A percentile compares a stretch with the other conserved stretches of the same genome.
Conservation (phyloP, 2,797 vertebrate species). For the Hyperoplus immaculatus region DNA sequence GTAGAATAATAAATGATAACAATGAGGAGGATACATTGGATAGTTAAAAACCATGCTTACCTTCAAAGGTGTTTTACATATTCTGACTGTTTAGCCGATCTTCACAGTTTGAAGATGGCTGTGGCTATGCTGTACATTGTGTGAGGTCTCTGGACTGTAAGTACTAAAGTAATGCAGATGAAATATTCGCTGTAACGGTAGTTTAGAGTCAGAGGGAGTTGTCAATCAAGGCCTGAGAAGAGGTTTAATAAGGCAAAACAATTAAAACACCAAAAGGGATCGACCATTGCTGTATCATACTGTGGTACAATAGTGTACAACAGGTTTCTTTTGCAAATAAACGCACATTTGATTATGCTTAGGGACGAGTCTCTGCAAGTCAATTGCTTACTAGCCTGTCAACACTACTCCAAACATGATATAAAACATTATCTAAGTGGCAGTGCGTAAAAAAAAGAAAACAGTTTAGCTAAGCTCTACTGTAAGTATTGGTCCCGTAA, state of each 20-base stretch:
- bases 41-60: background rate
- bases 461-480: slow-evolving; percentile 30
- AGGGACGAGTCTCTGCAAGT: background rate
- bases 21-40: background rate
- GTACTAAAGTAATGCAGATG: background rate
- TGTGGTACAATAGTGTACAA: background rate
- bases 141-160: background rate
- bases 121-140: background rate
- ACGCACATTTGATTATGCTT: background rate
- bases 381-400: slow-evolving; percentile 20
- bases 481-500: slow-evolving; percentile 36
- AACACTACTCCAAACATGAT: slow-evolving; percentile 29
- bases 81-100: background rate
- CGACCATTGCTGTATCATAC: background rate
- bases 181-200: background rate
- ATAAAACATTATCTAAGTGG: slow-evolving; percentile 37
- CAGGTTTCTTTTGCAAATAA: background rate
- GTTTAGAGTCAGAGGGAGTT: slow-evolving; percentile 3
- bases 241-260: background rate
- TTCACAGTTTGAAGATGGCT: background rate
- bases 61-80: background rate
- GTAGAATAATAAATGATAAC: background rate
- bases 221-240: background rate
- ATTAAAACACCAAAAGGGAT: background rate
- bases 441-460: slow-evolving; percentile 30